phyloP scores from a whole-genome alignment of 2,888 invertebrate species.

The Aphidius colemani region DNA sequence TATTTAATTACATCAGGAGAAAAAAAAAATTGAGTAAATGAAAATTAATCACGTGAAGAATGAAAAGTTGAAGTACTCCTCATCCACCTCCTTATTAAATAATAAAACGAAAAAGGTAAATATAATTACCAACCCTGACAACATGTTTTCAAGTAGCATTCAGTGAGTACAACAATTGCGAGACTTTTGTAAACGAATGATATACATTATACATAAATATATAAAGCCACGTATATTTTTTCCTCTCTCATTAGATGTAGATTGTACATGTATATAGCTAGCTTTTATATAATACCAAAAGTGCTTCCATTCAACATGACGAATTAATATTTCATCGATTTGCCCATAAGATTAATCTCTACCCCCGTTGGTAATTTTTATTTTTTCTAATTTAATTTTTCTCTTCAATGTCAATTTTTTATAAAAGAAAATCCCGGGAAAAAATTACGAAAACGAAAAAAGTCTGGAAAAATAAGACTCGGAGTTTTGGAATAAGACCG shows the following conservation, averaged over 20 bases:
- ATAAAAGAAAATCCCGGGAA: background rate
- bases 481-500: too few relatives aligned
- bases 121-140: constrained; percentile 55
- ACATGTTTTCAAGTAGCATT: constrained; percentile 47
- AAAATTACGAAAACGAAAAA: too few relatives aligned
- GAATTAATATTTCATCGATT: constrained; percentile 54
- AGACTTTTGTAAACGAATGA: constrained; percentile 50
- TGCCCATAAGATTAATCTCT: constrained; percentile 41
- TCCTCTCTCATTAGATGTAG: background rate
- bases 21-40: constrained; percentile 8
- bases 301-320: constrained; percentile 37
- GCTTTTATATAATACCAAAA: background rate
- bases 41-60: constrained; percentile 10
- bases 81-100: constrained; percentile 45
- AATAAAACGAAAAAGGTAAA: constrained; percentile 58
- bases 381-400: constrained; percentile 4
- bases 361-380: background rate
- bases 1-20: constrained; percentile 24
- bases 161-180: constrained; percentile 50
- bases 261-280: too few relatives aligned
- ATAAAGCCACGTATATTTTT: constrained; percentile 14
- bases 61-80: constrained; percentile 16
- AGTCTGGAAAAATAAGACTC: too few relatives aligned
- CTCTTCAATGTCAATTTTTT: background rate
- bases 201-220: constrained; percentile 35